phyloP scores from a whole-genome alignment of 1,140 invertebrate species.

The Varroa destructor region DNA sequence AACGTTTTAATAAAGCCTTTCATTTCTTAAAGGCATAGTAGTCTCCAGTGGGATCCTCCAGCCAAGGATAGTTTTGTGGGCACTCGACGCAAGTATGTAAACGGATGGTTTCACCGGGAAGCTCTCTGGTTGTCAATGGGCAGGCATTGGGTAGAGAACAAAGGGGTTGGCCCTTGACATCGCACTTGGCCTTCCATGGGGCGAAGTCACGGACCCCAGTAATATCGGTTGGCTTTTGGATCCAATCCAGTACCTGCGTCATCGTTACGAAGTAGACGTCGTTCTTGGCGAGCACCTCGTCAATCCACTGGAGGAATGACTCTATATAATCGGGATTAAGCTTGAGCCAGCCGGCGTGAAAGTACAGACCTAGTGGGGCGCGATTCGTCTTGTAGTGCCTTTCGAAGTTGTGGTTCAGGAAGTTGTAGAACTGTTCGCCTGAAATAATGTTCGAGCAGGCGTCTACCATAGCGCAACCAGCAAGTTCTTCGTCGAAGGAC shows the following conservation, averaged over 20 bases:
- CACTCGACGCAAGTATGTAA: slow-evolving; percentile 90
- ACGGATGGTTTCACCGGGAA: slow-evolving; percentile 77
- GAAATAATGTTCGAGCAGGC: slow-evolving; percentile 84
- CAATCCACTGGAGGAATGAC: slow-evolving; percentile 84
- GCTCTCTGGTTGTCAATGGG: slow-evolving; percentile 69
- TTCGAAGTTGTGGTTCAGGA: slow-evolving; percentile 88
- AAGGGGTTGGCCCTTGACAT: slow-evolving; percentile 79
- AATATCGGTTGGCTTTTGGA: slow-evolving; percentile 83
- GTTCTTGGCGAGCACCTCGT: slow-evolving; percentile 69
- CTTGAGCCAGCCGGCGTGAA: slow-evolving; percentile 89
- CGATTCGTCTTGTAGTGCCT: slow-evolving; percentile 85
- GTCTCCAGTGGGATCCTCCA: slow-evolving; percentile 82
- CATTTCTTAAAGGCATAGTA: slow-evolving; percentile 53
- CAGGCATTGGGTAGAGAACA: slow-evolving; percentile 81
- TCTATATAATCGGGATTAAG: slow-evolving; percentile 85
- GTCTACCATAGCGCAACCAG: slow-evolving; percentile 90
- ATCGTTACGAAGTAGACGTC: slow-evolving; percentile 96
- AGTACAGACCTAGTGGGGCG: slow-evolving; percentile 79
- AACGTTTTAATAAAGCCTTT: too few relatives aligned
- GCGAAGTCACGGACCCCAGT: slow-evolving; percentile 72
- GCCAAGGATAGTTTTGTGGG: slow-evolving; percentile 87
- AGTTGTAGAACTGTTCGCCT: slow-evolving; percentile 87
- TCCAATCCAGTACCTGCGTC: slow-evolving; percentile 93
- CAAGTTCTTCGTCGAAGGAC: slow-evolving; percentile 72
- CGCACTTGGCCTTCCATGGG: slow-evolving; percentile 89